Evolutionary conservation across 2,888 invertebrate species (phyloP).

Genomic region (Minunthozetes semirufus): DNA sequence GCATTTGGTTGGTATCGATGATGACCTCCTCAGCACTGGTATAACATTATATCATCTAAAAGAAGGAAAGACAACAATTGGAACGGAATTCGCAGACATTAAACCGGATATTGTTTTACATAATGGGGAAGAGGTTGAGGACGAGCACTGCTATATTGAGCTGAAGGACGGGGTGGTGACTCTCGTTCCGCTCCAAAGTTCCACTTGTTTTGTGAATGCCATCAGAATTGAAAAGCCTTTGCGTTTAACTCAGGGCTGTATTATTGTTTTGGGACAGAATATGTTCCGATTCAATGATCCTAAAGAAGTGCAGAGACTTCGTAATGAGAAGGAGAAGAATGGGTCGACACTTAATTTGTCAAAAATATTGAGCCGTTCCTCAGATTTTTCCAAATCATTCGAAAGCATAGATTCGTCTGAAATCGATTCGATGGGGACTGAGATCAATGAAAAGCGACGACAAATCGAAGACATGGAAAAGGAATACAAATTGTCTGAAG

Average conservation of each 20-base stretch:
- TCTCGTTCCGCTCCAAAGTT: constrained; percentile 62
- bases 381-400: constrained; percentile 57
- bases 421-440: neutral
- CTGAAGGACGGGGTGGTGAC: constrained; percentile 66
- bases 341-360: constrained; percentile 47
- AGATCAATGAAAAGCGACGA: constrained; percentile 41
- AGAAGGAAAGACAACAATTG: constrained; percentile 80
- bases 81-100: constrained; percentile 62
- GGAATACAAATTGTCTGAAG: constrained; percentile 57
- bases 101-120: constrained; percentile 70
- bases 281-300: constrained; percentile 86
- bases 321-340: constrained; percentile 61
- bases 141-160: constrained; percentile 69
- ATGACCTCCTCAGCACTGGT: constrained; percentile 79
- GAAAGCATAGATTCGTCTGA: constrained; percentile 41
- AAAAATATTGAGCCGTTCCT: constrained; percentile 48
- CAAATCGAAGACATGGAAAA: constrained; percentile 52
- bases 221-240: constrained; percentile 69
- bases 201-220: constrained; percentile 76
- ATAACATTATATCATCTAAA: constrained; percentile 84
- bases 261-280: constrained; percentile 66
- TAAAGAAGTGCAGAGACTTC: constrained; percentile 73
- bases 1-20: constrained; percentile 84
- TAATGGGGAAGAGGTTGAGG: constrained; percentile 64
- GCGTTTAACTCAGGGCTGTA: constrained; percentile 71